phyloP scores from a whole-genome alignment of 35 echinoderm and acorn worm species.

The Holothuria glaberrima region DNA sequence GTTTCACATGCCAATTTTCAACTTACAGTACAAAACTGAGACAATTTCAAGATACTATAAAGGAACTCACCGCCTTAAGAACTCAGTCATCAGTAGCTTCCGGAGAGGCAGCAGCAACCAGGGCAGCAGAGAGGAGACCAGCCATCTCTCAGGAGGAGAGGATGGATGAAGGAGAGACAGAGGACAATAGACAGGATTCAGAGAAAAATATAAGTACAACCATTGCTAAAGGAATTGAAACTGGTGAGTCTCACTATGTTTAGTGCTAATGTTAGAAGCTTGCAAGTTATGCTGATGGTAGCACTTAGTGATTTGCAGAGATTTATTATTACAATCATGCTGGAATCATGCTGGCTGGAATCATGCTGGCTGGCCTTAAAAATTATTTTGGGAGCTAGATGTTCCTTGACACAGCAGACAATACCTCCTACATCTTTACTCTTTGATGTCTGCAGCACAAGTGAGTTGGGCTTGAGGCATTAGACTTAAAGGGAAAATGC shows the following conservation, averaged over 20 bases:
- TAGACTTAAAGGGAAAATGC: too few species aligned
- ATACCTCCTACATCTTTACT: too few species aligned
- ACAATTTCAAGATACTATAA: conserved; percentile 65
- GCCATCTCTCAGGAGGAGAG: background rate
- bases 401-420: too few species aligned
- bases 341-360: too few species aligned
- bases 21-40: conserved; percentile 24
- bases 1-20: background rate
- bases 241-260: background rate
- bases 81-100: conserved; percentile 47
- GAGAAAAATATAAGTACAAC: conserved; percentile 19
- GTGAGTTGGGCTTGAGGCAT: too few species aligned
- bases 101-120: background rate
- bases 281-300: background rate
- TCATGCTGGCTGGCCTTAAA: too few species aligned
- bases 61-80: conserved; percentile 69
- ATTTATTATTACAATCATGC: too few species aligned
- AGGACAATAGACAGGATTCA: conserved; percentile 22
- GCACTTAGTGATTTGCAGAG: too few species aligned
- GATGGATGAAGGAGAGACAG: conserved; percentile 39
- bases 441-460: too few species aligned
- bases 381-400: too few species aligned
- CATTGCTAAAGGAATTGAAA: conserved; percentile 48
- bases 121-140: background rate
- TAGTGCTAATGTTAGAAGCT: too few species aligned